These are phyloP conservation scores for Xestia c-nigrum DNA, from an alignment of 2,888 invertebrate species.

Conservation along the genomic window DNA sequence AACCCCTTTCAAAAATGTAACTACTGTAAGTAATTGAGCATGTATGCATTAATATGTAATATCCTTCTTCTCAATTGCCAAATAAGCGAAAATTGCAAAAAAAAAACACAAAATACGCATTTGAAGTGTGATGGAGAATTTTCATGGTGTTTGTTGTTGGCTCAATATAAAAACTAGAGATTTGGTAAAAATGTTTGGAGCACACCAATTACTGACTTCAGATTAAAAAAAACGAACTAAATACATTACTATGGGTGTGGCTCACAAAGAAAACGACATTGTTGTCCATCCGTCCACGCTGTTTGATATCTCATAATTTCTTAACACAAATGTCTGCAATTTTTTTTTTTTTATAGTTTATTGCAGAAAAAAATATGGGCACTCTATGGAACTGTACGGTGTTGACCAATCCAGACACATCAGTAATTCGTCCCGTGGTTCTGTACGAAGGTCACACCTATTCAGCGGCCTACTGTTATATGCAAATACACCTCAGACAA, in stretches of 20 bases:
- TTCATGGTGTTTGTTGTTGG: background rate
- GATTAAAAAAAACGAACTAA: too few species aligned
- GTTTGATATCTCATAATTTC: background rate
- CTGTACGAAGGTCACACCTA: accelerated
- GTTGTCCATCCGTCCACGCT: background rate
- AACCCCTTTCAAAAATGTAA: too few species aligned
- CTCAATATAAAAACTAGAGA: too few species aligned
- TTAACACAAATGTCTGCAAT: background rate
- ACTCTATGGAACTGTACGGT: conserved; percentile 13
- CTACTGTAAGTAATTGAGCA: background rate
- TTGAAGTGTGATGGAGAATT: too few species aligned
- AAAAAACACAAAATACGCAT: too few species aligned
- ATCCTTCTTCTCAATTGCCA: too few species aligned
- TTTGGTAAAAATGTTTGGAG: too few species aligned
- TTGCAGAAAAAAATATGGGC: conserved; percentile 10
- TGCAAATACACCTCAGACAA: conserved; percentile 39
- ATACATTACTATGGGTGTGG: too few species aligned
- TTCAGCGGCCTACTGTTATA: conserved; percentile 4
- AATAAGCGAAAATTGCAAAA: too few species aligned
- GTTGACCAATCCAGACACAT: accelerated
- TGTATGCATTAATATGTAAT: too few species aligned
- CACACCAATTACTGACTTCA: too few species aligned
- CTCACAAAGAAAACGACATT: too few species aligned
- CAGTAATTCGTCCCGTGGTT: accelerated
- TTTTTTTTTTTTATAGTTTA: conserved; percentile 14